These are phyloP conservation scores for Drosophila sturtevanti DNA, from an alignment of 1,140 invertebrate genomes.

Conservation along the genomic window DNA sequence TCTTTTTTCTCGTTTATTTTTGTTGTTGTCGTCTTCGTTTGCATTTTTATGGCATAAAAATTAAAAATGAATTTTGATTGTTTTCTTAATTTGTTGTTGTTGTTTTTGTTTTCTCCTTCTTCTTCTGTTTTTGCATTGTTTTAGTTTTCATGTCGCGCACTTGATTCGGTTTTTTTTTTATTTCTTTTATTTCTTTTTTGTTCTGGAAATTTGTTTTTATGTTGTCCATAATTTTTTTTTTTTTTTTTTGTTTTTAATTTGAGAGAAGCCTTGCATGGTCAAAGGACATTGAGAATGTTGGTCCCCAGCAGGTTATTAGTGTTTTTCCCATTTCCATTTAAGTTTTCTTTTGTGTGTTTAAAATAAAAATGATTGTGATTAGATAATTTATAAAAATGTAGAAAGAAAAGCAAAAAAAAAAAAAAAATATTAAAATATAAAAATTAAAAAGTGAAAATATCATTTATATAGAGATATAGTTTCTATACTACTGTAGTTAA, in stretches of 20 bases:
- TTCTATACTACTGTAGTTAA: too few relatives aligned
- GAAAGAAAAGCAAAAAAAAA: too few relatives aligned
- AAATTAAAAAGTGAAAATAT: too few relatives aligned
- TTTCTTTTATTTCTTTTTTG: conserved; percentile 5
- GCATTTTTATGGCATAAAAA: conserved; percentile 81
- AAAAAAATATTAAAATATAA: too few relatives aligned
- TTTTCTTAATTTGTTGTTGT: conserved; percentile 59
- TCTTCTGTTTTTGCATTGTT: conserved; percentile 63
- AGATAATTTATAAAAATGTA: too few relatives aligned
- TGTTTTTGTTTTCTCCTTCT: conserved; percentile 33
- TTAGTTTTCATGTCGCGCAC: conserved; percentile 75
- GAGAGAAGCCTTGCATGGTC: conserved; percentile 69
- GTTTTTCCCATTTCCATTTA: conserved; percentile 4
- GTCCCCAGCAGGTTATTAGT: neutral
- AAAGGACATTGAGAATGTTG: conserved; percentile 59
- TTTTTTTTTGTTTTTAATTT: conserved; percentile 59
- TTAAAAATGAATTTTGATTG: conserved; percentile 81
- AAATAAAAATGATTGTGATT: too few relatives aligned
- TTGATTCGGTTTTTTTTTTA: conserved; percentile 53
- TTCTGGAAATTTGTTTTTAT: neutral
- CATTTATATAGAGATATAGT: too few relatives aligned
- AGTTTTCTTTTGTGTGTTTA: neutral
- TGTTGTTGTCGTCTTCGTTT: conserved; percentile 54
- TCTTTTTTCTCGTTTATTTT: neutral
- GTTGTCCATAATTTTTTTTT: conserved; percentile 40